Percentiles rank a stretch among this genome's conserved stretches.
Conservation (phyloP, 2,797 vertebrate genomes). For the Cheracebus regulus region DNA sequence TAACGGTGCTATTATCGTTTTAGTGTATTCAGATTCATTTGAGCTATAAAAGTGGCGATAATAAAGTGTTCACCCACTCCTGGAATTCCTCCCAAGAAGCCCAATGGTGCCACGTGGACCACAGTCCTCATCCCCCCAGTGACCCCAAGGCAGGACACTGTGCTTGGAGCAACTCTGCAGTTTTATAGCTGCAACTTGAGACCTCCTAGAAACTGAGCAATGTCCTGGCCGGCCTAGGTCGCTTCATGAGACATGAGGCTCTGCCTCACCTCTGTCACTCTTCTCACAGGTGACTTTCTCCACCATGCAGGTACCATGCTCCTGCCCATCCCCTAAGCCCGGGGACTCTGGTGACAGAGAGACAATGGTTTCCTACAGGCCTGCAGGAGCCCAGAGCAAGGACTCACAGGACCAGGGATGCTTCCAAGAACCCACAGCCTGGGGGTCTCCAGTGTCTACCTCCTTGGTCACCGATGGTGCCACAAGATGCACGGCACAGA, state of each 20-base stretch:
- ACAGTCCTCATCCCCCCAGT: too few relatives aligned
- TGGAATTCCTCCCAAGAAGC: slow-evolving; percentile 5
- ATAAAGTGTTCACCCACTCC: slow-evolving; percentile 32
- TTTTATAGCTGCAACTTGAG: neutral
- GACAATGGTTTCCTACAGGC: neutral
- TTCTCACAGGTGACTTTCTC: neutral
- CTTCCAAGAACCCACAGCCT: neutral
- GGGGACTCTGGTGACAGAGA: neutral
- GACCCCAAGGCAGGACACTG: fast-evolving
- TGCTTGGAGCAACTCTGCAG: neutral
- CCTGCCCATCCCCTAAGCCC: neutral
- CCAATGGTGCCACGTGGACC: fast-evolving
- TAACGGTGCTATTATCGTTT: neutral
- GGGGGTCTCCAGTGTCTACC: neutral
- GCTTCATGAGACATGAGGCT: neutral
- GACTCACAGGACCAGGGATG: neutral
- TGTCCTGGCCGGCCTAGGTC: too few relatives aligned
- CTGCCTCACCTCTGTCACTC: too few relatives aligned
- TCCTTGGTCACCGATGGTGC: fast-evolving
- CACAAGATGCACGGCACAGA: neutral
- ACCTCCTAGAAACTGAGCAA: neutral
- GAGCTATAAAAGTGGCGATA: neutral
- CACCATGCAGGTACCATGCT: neutral
- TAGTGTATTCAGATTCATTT: slow-evolving; percentile 42
- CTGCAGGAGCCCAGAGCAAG: neutral